Base-by-base conservation (phyloP, 2,888 invertebrate genomes). In the Ametastegia equiseti region DNA sequence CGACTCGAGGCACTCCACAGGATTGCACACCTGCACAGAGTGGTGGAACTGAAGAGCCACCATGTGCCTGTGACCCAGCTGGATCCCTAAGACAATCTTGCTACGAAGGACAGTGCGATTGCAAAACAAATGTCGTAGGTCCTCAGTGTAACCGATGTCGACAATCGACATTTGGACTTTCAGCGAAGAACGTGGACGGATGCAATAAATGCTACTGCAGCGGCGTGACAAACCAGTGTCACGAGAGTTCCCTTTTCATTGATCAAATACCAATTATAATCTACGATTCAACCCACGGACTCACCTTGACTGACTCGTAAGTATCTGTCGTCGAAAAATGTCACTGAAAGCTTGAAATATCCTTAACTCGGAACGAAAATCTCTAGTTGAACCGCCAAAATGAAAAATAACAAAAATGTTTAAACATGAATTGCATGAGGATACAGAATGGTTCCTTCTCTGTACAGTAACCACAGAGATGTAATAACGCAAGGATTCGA, bases 121-220 rank as follows among this genome's bases (percentile, higher is more conserved):
- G 96, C 92, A 96, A 95, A 92, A 92, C 94, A 0, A 97, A 98
- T 89, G 97, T 97, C 0, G 94, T 95, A 84, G 98, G 98, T 0
- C 90, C 92, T 0, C 93, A 93, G 71, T 98, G 98, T 89, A 95
- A 96, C 89, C 93, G 94, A 30, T 98, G 98, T 89, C 93, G 95
- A 3, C 93, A 94, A 4, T 96, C 97, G 6, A 96, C 96, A 0
- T 98, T 96, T 90, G 96, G 97, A 27, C 93, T 98, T 0, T 94
- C 95, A 27, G 89, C 91, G 0, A 91, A 91, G 19, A 96, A 97
- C 91, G 94, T 94, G 0, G 93, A 95, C 69, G 98, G 98, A 11
- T 99, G 98, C 90, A 94, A 95, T 65, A 93, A 95, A 80, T 99
- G 98, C 90, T 98, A 95, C 93, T 99, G 98, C 91, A 97, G 97